These are phyloP conservation scores for Lamprotornis superbus DNA, from an alignment of 2,113 vertebrate genomes.

Conservation along the genomic window DNA sequence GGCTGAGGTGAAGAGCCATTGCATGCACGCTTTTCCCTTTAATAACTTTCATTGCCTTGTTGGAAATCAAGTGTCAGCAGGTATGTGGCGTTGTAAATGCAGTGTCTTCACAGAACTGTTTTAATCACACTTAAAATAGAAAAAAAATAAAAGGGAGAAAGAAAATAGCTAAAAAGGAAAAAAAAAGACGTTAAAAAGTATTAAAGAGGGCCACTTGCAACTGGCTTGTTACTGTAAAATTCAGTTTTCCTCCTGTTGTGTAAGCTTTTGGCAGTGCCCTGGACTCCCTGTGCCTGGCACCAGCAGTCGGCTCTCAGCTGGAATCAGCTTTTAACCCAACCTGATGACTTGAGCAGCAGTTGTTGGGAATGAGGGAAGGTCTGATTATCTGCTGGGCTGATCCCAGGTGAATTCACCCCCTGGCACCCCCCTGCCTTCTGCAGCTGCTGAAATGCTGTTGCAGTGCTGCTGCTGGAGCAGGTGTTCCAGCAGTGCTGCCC, in stretches of 20 bases:
- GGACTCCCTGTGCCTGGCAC: not conserved
- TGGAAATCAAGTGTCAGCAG: not conserved
- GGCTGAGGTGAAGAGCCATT: not conserved
- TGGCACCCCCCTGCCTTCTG: not conserved
- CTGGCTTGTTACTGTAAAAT: not conserved
- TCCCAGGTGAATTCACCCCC: not conserved
- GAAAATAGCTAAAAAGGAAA: fast-evolving
- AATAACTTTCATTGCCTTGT: not conserved
- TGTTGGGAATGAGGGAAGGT: not conserved
- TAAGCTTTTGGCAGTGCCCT: not conserved
- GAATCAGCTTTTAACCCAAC: not conserved
- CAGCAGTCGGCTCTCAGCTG: fast-evolving
- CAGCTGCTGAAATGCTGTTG: not conserved
- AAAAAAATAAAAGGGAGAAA: not conserved
- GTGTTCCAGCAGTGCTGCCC: not conserved
- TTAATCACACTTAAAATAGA: not conserved
- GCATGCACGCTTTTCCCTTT: not conserved
- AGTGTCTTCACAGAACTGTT: not conserved
- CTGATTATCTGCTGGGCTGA: not conserved
- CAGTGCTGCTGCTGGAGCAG: not conserved
- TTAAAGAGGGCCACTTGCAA: not conserved
- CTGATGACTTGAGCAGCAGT: not conserved
- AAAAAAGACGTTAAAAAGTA: fast-evolving
- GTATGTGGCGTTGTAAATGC: not conserved
- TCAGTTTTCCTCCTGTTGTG: not conserved